A percentile compares a stretch with the other conserved stretches of the same genome.
Evolutionary conservation across 2,113 vertebrate genomes (phyloP).

Genomic region (Poicephalus meyeri): DNA sequence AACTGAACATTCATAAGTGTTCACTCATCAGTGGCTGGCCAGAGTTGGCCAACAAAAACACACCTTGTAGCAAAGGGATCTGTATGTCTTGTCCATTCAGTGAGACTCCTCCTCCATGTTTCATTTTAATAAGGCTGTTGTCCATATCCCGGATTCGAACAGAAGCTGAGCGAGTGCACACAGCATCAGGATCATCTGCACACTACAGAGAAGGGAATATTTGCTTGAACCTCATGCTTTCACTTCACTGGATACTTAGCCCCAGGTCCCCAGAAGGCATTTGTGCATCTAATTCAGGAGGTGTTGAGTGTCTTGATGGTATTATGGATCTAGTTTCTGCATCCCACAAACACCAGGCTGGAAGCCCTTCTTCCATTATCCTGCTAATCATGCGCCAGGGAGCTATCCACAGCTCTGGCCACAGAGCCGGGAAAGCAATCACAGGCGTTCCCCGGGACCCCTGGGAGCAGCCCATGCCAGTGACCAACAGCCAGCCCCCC

Average conservation of each 20-base stretch:
- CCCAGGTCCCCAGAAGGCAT: neutral
- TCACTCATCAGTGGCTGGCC: neutral
- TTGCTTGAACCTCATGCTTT: neutral
- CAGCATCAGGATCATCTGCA: conserved; percentile 89
- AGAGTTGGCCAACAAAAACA: neutral
- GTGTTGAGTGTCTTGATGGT: neutral
- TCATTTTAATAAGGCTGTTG: conserved; percentile 87
- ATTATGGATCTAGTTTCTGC: neutral
- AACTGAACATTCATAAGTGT: neutral
- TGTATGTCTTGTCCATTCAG: conserved; percentile 90
- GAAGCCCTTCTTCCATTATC: neutral
- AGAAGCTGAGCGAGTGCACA: conserved; percentile 89
- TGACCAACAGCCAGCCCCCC: fast-evolving
- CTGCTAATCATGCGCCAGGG: neutral
- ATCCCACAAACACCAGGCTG: neutral
- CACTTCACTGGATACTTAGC: neutral
- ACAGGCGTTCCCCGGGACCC: fast-evolving
- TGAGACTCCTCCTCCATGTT: conserved; percentile 88
- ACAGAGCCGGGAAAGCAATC: neutral
- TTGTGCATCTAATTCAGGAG: neutral
- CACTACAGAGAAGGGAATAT: conserved; percentile 78
- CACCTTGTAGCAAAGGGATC: conserved; percentile 88
- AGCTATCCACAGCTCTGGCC: neutral
- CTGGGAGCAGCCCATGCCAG: fast-evolving
- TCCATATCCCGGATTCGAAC: conserved; percentile 80